Base-by-base conservation (phyloP, 2,888 invertebrate genomes). In the Agriopis leucophaearia region DNA sequence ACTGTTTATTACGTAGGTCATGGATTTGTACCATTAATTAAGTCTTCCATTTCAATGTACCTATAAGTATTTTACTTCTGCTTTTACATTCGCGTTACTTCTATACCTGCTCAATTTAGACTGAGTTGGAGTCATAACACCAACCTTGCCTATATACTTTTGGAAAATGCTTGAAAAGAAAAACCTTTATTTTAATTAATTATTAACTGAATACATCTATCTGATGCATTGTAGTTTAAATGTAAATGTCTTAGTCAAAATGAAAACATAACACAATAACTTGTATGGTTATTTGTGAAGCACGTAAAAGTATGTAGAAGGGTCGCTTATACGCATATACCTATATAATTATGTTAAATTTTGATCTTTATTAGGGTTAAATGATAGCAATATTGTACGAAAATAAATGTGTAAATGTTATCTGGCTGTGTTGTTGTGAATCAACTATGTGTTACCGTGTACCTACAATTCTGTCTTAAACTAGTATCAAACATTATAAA, bases 31-130 rank as follows among this genome's bases (percentile, higher is more conserved):
- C 84, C 84, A 88, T 90, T 89, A 85, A 85, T 88, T 89, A 88
- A 88, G 93, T 93, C 93, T 93, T 93, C 93, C 93, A 93, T 88
- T 90, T 91, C 88, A 71, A 88, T 85, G 84, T 88, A 87, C 82
- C 80, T 88, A 77, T 84, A 83, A 79, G 85, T 86, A 85, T 81
- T 82, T 87, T 81, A 80, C 79, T 78, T 84, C 76, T 86, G 81
- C 40, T 45, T 60, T 58, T 48, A 79, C 80, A 82, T 84, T 69
- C 47, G 66, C 67, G 51, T 82, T 84, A 84, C 78, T 88, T 88
- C 80, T 82, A 81, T 88, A 87, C 86, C 88, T 89, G 91, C 89
- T 90, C 88, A 88, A 81, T 56, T 61, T 64, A 64, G 56, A 84
- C 80, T 85, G 85, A 87, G 81, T 78, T 70, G 81, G 82, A 81